These are phyloP conservation scores for Harlomillsia oculata DNA, from an alignment of 1,140 invertebrate genomes.

Conservation along the genomic window DNA sequence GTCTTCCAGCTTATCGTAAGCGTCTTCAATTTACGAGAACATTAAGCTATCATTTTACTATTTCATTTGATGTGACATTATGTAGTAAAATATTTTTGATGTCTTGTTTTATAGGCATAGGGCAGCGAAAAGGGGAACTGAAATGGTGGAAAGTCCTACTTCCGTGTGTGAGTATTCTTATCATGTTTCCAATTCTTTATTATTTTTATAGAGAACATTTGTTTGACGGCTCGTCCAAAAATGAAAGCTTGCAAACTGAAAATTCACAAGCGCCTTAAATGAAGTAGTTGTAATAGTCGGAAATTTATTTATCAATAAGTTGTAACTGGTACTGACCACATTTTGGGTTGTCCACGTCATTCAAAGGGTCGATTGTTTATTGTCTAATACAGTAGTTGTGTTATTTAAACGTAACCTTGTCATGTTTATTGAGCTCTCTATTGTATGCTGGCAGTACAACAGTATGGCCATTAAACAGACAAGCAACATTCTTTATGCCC, in stretches of 20 bases:
- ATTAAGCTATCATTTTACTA: not conserved
- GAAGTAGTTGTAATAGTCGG: not conserved
- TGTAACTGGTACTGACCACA: not conserved
- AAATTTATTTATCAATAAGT: not conserved
- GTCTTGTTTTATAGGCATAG: not conserved
- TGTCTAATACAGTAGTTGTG: no score
- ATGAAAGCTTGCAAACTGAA: not conserved
- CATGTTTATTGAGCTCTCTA: no score
- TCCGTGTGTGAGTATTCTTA: conserved; percentile 28
- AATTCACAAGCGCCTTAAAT: not conserved
- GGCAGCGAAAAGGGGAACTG: conserved; percentile 19
- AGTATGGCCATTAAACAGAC: no score
- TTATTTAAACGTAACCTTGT: no score
- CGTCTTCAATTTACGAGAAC: not conserved
- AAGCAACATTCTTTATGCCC: no score
- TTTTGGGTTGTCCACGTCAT: not conserved
- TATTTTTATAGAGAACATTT: conserved; percentile 21
- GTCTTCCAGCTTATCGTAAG: conserved; percentile 23
- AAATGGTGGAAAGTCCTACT: conserved; percentile 34
- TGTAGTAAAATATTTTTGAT: not conserved
- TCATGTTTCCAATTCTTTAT: conserved; percentile 28
- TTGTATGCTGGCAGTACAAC: no score
- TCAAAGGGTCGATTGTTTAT: not conserved
- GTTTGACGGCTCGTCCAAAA: not conserved
- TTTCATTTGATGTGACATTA: no score